phyloP scores from a whole-genome alignment of 2,888 invertebrate genomes.

The Caenorhabditis sp. region DNA sequence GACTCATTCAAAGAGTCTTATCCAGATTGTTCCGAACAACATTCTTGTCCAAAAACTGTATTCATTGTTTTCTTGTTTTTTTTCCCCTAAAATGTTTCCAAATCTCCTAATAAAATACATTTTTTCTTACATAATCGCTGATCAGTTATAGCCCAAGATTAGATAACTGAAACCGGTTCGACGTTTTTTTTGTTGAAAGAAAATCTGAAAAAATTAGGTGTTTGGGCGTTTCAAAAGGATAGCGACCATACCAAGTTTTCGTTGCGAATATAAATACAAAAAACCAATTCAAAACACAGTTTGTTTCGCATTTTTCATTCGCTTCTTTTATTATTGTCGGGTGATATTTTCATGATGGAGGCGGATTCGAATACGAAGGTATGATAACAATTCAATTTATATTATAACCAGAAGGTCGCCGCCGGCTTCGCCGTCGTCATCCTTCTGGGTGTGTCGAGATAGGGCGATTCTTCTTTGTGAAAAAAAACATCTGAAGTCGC shows the following conservation, averaged over 20 bases:
- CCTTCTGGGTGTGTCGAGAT: too few relatives aligned
- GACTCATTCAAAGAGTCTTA: too few relatives aligned
- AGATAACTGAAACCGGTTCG: neutral
- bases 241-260: conserved; percentile 2
- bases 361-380: conserved; percentile 37
- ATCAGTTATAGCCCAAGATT: neutral
- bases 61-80: too few relatives aligned
- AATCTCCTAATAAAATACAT: too few relatives aligned
- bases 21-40: too few relatives aligned
- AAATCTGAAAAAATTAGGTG: neutral
- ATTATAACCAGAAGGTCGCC: too few relatives aligned
- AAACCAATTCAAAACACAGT: neutral
- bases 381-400: neutral
- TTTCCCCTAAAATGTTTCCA: too few relatives aligned
- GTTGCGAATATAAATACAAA: neutral
- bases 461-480: too few relatives aligned
- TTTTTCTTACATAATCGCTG: neutral
- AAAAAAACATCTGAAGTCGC: too few relatives aligned
- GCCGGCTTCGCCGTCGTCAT: too few relatives aligned
- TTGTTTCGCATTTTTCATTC: neutral
- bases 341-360: conserved; percentile 12
- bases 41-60: too few relatives aligned
- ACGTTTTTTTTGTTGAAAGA: neutral
- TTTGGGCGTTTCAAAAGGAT: neutral
- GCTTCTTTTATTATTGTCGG: neutral